Conservation (phyloP, 1,140 invertebrate species). For the Drosophila virilis region DNA sequence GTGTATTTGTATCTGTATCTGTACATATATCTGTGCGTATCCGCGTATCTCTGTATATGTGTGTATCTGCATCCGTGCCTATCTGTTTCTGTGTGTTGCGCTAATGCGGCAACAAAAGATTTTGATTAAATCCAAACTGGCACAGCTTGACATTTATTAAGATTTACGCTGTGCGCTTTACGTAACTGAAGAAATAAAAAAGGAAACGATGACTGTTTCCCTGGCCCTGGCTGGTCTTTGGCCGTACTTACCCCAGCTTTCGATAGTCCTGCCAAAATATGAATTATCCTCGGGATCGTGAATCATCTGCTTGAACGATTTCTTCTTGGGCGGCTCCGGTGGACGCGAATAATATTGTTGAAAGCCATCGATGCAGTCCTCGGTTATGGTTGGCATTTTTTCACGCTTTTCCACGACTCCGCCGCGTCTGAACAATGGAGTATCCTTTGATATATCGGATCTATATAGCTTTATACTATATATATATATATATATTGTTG, state of each 20-base stretch:
- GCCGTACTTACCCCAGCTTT: slow-evolving; percentile 89
- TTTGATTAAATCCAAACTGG: slow-evolving; percentile 52
- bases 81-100: slow-evolving; percentile 7
- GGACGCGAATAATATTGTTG: slow-evolving; percentile 87
- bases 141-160: slow-evolving; percentile 58
- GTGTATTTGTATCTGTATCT: slow-evolving; percentile 7
- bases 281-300: slow-evolving; percentile 88
- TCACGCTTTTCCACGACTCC: slow-evolving; percentile 14
- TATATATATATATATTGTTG: neutral
- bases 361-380: slow-evolving; percentile 86
- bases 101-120: slow-evolving; percentile 56
- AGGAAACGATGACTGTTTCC: neutral
- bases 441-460: slow-evolving; percentile 19
- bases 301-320: slow-evolving; percentile 87
- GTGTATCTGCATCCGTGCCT: neutral
- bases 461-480: slow-evolving; percentile 3
- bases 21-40: neutral
- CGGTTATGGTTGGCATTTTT: slow-evolving; percentile 82
- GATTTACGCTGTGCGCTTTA: slow-evolving; percentile 44
- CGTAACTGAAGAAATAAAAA: slow-evolving; percentile 42
- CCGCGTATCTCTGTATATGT: neutral
- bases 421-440: slow-evolving; percentile 33
- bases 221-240: neutral
- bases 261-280: slow-evolving; percentile 88
- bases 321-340: slow-evolving; percentile 86